Evolutionary conservation across 2,797 vertebrate species (phyloP), one percentile per base, ranked within the genome.

Genomic region (Sebastes vulpes): DNA sequence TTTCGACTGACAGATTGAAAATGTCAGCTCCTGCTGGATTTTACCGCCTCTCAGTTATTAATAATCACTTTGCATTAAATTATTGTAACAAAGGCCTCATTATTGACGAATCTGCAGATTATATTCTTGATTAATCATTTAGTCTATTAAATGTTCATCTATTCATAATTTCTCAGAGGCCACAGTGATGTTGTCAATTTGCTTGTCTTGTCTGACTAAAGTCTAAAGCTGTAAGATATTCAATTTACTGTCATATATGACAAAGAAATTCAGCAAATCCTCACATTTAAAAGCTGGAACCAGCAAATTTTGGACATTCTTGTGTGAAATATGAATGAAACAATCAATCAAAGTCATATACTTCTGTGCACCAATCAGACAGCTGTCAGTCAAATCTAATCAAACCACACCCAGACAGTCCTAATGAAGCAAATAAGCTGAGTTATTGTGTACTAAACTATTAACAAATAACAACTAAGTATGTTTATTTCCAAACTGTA

Each of bases 21-120:
- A 66, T 58, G 54, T 76, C 54, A 74, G 42, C 4, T 58, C 9
- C 21, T 72, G 23, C 21, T 59, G 58, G 35, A 67, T 32, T 69
- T 29, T 11, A 48, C 28, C 4, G 18, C 21, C 52, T 28, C 18
- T 48, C 4, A 16, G 16, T 66, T 25, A 31, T 50, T 20, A 38
- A 54, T 38, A 28, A 35, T 12, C 28, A 26, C 5, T 38, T 50
- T 54, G 1, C 25, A n/a, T 16, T 4, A 21, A 0, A 53, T 61
- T 1, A 11, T 65, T 61, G 4, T 7, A 16, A 3, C 4, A 3
- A 16, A 0, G 26, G 3, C 26, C 67, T 28, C 4, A 18, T 20
- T 26, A n/a, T 35, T 10, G 1, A n/a, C 5, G 9, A 12, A 50
- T 60, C 56, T 32, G 14, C 26, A 23, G 8, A 48, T 75, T 10